These are phyloP conservation scores for Nomada flava DNA, from an alignment of 2,888 invertebrate species.

Conservation along the genomic window DNA sequence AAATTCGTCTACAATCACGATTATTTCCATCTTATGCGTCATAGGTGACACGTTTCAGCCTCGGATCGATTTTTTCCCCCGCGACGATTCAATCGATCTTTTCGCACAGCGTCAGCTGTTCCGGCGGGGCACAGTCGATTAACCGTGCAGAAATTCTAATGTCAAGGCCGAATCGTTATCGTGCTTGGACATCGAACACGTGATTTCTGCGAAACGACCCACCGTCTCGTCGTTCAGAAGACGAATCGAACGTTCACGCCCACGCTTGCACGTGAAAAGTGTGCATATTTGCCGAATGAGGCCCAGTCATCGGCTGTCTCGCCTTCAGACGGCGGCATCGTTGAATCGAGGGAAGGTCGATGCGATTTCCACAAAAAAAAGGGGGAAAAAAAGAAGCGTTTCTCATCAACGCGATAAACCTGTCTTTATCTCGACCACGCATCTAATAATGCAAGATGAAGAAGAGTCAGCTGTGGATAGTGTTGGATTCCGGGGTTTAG, in stretches of 20 bases:
- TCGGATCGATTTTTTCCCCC: background rate
- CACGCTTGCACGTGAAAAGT: slow-evolving; percentile 34
- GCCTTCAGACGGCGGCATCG: slow-evolving; percentile 73
- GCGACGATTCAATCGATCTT: background rate
- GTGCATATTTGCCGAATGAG: slow-evolving; percentile 63
- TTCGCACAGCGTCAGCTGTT: background rate
- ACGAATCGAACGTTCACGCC: slow-evolving; percentile 35
- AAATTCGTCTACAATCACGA: background rate
- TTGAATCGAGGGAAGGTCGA: slow-evolving; percentile 65
- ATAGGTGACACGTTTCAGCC: background rate
- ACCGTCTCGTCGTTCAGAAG: slow-evolving; percentile 12
- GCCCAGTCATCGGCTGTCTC: slow-evolving; percentile 64
- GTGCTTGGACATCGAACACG: slow-evolving; percentile 22
- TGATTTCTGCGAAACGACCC: slow-evolving; percentile 48
- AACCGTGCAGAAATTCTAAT: slow-evolving; percentile 37
- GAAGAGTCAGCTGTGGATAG: background rate
- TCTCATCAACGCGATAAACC: slow-evolving; percentile 31
- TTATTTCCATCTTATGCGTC: background rate
- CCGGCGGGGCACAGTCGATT: background rate
- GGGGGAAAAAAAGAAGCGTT: background rate
- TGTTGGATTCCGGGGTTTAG: too few species aligned
- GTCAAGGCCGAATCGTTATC: slow-evolving; percentile 42
- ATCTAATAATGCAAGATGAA: slow-evolving; percentile 20
- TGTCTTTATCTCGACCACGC: slow-evolving; percentile 42
- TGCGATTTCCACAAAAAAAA: slow-evolving; percentile 4